Evolutionary conservation across 2,888 invertebrate genomes (phyloP), one percentile per base, ranked within the genome.

Genomic region (Siphlonurus alternatus): DNA sequence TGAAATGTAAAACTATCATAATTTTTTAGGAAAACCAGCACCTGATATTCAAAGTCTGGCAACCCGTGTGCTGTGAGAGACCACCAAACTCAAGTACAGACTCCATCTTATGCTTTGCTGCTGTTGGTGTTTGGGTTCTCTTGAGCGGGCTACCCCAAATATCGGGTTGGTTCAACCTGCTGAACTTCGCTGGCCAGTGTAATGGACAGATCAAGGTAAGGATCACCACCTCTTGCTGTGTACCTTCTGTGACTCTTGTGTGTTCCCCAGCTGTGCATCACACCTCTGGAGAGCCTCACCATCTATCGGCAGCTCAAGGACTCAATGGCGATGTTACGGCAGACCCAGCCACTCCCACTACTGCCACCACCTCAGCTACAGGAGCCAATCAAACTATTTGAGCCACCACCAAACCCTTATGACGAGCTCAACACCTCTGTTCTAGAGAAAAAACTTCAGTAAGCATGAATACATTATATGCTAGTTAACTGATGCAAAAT

Each of bases 131-230:
- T n/a, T 19, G 5, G 18, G 53, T 23, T 53, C 53, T 62, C 18
- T 19, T 22, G 18, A 25, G 23, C 53, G 62, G 62, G 10, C 51
- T 51, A 23, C 62, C 51, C 1, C 51, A 62, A 53, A 38, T 62
- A 53, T 53, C 62, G 15, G 62, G 51, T 22, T 62, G 62, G 62
- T 62, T 53, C 24, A 53, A 62, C 24, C 23, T 62, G 51, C 23
- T 62, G 3, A n/a, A 22, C 19, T 62, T 15, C 2, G 15, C 15
- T 1, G 23, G 53, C 10, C 1, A 62, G 15, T 53, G 15, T 23
- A 18, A 19, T 22, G 62, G 62, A 23, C 51, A 62, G 38, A 38
- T 62, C 15, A 53, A 62, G 51, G 62, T 62, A 61, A 22, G 22
- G 18, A 2, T 23, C 19, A 10, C 19, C 38, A 38, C 15, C n/a